Percentiles rank a stretch among this genome's conserved stretches.
phyloP scores from a whole-genome alignment of 2,113 vertebrate genomes.

The Peromyscus leucopus region DNA sequence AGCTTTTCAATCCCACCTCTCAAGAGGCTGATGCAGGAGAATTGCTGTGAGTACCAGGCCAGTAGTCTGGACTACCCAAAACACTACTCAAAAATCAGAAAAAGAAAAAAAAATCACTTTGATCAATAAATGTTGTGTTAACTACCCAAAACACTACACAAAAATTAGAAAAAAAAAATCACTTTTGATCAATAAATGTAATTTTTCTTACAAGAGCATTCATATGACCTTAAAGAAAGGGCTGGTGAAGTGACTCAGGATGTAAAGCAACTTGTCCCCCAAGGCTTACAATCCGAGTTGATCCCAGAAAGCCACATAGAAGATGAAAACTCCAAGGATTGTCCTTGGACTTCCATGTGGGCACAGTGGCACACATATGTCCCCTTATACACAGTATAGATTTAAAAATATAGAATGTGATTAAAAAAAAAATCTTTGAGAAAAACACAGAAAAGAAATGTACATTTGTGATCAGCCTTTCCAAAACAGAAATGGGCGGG shows the following conservation, averaged over 20 bases:
- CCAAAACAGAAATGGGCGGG: not conserved
- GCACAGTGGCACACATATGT: not conserved
- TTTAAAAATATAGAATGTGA: not conserved
- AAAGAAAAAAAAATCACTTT: not conserved
- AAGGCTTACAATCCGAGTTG: not conserved
- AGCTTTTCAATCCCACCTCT: not conserved
- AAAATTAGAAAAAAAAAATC: not conserved
- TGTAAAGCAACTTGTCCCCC: not conserved
- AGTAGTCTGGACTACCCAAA: not conserved
- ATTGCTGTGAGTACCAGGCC: not conserved
- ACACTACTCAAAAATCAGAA: not conserved
- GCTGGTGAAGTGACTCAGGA: not conserved
- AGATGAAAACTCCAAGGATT: not conserved
- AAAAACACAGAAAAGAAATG: not conserved
- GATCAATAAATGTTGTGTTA: not conserved
- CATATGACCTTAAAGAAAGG: not conserved
- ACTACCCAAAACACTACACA: not conserved
- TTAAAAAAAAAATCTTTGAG: not conserved
- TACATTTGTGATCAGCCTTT: not conserved
- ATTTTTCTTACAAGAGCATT: not conserved
- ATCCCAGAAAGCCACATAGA: not conserved
- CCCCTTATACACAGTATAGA: not conserved
- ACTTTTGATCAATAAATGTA: not conserved
- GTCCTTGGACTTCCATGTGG: not conserved
- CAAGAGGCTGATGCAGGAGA: not conserved